A percentile compares a stretch with the other conserved stretches of the same genome.
phyloP scores from a whole-genome alignment of 2,797 vertebrate genomes.

The Tapirus indicus region DNA sequence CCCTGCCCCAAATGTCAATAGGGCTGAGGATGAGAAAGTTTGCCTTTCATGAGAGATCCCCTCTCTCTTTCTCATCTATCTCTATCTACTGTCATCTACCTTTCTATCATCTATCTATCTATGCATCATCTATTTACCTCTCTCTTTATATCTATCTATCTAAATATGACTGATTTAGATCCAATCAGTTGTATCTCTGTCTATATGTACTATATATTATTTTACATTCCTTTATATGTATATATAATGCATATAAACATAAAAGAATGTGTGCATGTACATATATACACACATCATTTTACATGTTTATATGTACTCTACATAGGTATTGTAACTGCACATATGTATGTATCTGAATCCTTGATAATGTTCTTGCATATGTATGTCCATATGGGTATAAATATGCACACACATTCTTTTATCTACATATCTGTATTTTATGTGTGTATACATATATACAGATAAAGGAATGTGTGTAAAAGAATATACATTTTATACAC shows the following conservation, averaged over 20 bases:
- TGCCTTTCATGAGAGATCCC: background rate
- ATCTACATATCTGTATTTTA: background rate
- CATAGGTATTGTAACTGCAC: too few species aligned
- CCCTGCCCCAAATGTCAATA: fast-evolving
- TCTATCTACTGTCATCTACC: too few species aligned
- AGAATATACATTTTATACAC: background rate
- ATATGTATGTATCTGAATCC: background rate
- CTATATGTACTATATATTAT: background rate
- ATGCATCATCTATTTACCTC: too few species aligned
- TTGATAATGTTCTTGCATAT: background rate
- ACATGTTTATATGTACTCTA: background rate
- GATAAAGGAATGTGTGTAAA: background rate
- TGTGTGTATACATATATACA: too few species aligned
- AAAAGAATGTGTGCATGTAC: background rate
- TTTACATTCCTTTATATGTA: background rate
- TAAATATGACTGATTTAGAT: background rate
- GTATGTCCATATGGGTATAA: background rate
- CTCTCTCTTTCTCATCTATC: background rate
- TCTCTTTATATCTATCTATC: too few species aligned
- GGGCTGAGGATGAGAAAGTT: background rate
- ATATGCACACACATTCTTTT: background rate
- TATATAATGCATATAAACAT: background rate
- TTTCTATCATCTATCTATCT: background rate
- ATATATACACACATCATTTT: background rate
- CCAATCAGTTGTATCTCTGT: background rate